A percentile compares a stretch with the other conserved stretches of the same genome.
phyloP scores from a whole-genome alignment of 2,888 invertebrate species.

The Pheosia tremula region DNA sequence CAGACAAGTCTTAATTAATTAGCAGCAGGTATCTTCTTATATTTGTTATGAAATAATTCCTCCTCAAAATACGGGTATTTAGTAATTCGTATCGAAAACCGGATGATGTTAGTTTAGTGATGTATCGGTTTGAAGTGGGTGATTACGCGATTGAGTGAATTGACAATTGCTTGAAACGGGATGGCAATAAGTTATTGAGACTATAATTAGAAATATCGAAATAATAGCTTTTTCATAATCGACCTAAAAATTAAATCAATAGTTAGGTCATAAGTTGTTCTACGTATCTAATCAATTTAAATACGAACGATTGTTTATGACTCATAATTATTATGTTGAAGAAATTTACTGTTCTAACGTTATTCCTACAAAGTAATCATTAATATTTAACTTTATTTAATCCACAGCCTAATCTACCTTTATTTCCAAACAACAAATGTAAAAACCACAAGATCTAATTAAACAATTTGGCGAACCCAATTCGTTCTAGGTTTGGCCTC shows the following conservation, averaged over 20 bases:
- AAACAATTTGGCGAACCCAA: constrained; percentile 39
- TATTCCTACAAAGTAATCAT: too few relatives aligned
- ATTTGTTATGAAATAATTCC: constrained; percentile 44
- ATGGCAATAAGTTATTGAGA: too few relatives aligned
- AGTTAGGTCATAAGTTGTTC: too few relatives aligned
- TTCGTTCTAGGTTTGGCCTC: constrained; percentile 31
- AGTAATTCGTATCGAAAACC: constrained; percentile 34
- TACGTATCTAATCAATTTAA: too few relatives aligned
- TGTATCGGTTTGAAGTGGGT: constrained; percentile 26
- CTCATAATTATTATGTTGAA: too few relatives aligned
- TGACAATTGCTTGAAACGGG: constrained; percentile 8
- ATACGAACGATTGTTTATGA: too few relatives aligned
- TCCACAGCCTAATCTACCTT: too few relatives aligned
- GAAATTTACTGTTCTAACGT: too few relatives aligned
- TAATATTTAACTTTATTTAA: too few relatives aligned
- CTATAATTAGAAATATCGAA: too few relatives aligned
- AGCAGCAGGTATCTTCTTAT: constrained; percentile 17
- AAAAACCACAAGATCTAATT: constrained; percentile 28
- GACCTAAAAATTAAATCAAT: too few relatives aligned
- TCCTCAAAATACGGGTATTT: constrained; percentile 49
- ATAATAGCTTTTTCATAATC: too few relatives aligned
- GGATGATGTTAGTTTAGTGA: constrained; percentile 22
- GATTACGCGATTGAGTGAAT: constrained; percentile 19
- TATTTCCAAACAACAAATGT: constrained; percentile 15
- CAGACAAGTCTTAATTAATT: constrained; percentile 1